Evolutionary conservation across 1,140 invertebrate genomes (phyloP).

Genomic region (Lamellibrachia luymesi): DNA sequence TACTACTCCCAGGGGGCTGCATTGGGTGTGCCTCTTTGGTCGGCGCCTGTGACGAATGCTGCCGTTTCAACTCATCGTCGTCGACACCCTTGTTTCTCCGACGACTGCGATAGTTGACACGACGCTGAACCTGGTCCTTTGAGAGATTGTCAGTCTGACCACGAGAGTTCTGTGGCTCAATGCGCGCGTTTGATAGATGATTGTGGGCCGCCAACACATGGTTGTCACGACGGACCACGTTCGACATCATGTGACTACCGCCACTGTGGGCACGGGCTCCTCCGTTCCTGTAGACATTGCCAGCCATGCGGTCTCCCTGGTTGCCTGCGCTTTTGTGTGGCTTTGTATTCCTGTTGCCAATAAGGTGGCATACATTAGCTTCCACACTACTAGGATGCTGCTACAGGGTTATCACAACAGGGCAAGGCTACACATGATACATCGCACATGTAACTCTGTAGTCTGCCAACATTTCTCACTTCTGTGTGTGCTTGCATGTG

Average conservation of each 20-base stretch:
- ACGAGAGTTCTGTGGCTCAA: background rate
- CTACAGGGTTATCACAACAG: background rate
- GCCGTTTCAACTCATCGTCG: conserved; percentile 28
- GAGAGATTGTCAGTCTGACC: background rate
- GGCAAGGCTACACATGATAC: background rate
- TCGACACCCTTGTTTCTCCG: background rate
- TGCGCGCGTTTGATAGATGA: background rate
- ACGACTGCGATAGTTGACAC: background rate
- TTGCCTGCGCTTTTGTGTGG: background rate
- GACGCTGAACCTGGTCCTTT: background rate
- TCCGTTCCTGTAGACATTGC: background rate
- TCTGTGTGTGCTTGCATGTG: too few relatives aligned
- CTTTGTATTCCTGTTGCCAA: background rate
- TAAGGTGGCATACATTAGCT: background rate
- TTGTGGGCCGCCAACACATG: background rate
- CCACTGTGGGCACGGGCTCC: background rate
- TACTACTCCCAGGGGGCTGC: background rate
- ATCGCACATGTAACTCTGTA: background rate
- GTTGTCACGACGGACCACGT: background rate
- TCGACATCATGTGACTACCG: background rate
- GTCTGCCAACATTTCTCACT: background rate
- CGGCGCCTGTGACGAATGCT: conserved; percentile 34
- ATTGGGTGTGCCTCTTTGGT: conserved; percentile 26
- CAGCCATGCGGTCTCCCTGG: background rate
- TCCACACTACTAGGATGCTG: background rate